Percentiles rank a stretch among this genome's conserved stretches.
phyloP scores from a whole-genome alignment of 2,888 invertebrate species.

The Chrysina gloriosa region DNA sequence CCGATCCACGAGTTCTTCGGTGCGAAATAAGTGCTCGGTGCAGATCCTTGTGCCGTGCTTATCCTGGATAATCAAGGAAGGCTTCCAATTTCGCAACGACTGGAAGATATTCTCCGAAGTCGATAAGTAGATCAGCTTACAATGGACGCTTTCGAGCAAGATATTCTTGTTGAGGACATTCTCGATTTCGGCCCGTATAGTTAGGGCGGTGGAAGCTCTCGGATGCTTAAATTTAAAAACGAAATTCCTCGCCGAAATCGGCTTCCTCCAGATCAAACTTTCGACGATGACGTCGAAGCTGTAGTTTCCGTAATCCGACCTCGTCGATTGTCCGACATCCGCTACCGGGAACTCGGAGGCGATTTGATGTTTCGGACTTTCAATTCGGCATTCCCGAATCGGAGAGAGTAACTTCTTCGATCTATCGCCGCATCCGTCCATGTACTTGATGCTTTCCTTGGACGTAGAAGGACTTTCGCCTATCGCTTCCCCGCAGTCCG shows the following conservation, averaged over 20 bases:
- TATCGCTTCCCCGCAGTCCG: background rate
- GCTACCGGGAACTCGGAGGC: background rate
- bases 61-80: conserved; percentile 55
- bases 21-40: conserved; percentile 53
- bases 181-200: conserved; percentile 53
- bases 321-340: background rate
- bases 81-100: conserved; percentile 56
- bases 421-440: conserved; percentile 43
- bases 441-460: background rate
- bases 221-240: conserved; percentile 60
- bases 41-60: conserved; percentile 52
- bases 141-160: conserved; percentile 50
- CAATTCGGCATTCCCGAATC: conserved; percentile 28
- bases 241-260: conserved; percentile 49
- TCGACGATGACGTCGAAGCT: conserved; percentile 56
- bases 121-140: conserved; percentile 57
- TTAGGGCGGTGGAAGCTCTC: conserved; percentile 54
- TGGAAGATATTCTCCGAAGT: conserved; percentile 52
- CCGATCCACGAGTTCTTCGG: conserved; percentile 50
- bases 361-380: conserved; percentile 4
- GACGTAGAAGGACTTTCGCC: background rate
- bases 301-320: conserved; percentile 53
- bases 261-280: conserved; percentile 53
- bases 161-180: conserved; percentile 50
- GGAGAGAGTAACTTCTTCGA: conserved; percentile 14